A percentile compares a stretch with the other conserved stretches of the same genome.
These are phyloP conservation scores for Microplitis manilae DNA, from an alignment of 2,888 invertebrate genomes.

Conservation along the genomic window DNA sequence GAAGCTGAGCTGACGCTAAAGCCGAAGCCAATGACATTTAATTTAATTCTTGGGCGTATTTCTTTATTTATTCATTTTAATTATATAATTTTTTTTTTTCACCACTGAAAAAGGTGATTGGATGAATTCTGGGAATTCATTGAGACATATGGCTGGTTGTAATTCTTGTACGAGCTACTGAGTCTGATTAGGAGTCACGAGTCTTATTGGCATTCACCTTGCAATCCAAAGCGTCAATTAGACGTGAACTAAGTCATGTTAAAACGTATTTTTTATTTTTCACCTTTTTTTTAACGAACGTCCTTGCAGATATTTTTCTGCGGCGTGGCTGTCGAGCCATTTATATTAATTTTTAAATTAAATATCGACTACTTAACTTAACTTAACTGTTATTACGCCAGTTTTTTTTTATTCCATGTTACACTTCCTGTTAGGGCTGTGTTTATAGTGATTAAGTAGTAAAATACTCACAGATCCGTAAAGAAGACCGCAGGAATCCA, in stretches of 20 bases:
- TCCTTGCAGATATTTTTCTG: conserved; percentile 5
- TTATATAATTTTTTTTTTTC: neutral
- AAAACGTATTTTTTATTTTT: conserved; percentile 1
- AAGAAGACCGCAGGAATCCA: conserved; percentile 89
- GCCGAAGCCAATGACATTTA: neutral
- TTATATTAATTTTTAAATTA: neutral
- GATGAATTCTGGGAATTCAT: conserved; percentile 8
- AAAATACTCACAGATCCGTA: conserved; percentile 87
- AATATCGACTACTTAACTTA: neutral
- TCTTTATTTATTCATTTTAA: neutral
- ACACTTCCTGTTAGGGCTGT: neutral
- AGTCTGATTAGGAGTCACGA: conserved; percentile 25
- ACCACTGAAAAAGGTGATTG: neutral
- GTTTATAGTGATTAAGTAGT: conserved; percentile 41
- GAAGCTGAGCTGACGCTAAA: neutral
- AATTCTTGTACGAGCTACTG: neutral
- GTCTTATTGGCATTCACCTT: conserved; percentile 26
- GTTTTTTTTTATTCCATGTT: neutral
- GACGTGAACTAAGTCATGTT: conserved; percentile 1
- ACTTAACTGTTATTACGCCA: conserved; percentile 1
- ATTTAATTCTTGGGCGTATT: neutral
- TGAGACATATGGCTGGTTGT: neutral
- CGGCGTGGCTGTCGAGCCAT: neutral
- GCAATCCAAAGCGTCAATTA: conserved; percentile 12
- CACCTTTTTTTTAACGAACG: neutral